Conservation (phyloP, 2,113 vertebrate genomes). For the Serinus canaria region DNA sequence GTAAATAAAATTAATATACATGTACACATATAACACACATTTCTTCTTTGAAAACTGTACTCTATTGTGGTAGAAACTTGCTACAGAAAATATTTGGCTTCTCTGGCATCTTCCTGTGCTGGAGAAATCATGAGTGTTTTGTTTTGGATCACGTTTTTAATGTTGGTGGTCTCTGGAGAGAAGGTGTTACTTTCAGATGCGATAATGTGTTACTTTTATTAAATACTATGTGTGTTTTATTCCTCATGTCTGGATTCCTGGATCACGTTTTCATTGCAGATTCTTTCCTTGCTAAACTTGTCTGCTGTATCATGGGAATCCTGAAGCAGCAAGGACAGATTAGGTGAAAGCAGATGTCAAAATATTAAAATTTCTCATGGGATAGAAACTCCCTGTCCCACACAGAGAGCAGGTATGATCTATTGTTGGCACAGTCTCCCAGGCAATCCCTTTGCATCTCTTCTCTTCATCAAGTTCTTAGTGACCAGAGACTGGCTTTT, state of each 20-base stretch:
- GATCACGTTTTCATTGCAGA: not conserved
- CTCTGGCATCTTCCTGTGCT: not conserved
- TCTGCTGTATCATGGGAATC: not conserved
- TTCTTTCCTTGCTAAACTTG: not conserved
- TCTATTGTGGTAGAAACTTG: not conserved
- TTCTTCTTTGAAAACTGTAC: not conserved
- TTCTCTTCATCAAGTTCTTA: not conserved
- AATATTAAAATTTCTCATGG: not conserved
- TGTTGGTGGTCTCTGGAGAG: not conserved
- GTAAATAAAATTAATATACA: not conserved
- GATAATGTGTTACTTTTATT: not conserved
- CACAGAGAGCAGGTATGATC: not conserved
- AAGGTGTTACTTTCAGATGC: not conserved
- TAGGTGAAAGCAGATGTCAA: not conserved
- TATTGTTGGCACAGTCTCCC: not conserved
- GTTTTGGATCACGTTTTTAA: not conserved
- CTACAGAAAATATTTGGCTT: not conserved
- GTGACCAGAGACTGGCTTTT: not conserved
- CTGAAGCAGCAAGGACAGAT: not conserved
- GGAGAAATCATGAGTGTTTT: not conserved
- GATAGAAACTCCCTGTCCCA: not conserved
- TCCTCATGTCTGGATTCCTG: not conserved
- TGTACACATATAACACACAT: accelerated
- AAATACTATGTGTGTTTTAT: not conserved
- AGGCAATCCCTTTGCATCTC: not conserved